Base-by-base conservation (phyloP, 2,888 invertebrate species). In the Ditylenchus weischeri region DNA sequence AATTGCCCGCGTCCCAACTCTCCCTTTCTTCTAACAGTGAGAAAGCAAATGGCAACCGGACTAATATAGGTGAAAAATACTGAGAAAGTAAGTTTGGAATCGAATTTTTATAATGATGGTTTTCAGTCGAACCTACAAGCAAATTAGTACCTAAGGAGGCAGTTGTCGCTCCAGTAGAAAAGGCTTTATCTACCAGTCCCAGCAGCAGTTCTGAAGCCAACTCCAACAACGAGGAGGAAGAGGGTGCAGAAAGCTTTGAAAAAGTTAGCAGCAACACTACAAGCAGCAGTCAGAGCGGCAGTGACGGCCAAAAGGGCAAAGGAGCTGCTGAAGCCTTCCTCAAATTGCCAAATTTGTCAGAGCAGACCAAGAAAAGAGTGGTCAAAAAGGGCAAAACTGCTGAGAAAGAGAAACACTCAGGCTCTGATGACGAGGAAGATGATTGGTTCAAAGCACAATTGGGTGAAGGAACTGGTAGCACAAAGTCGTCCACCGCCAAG, bases 361-460 rank as follows among this genome's bases (percentile, higher is more conserved):
- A 21, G 21, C 54, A 54, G n/a, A 54, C 2, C 29, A 54, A 54
- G n/a, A 54, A 35, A 35, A 54, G 23, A 54, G 57, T 29, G 10
- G 57, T 29, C 18, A 54, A 54, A 18, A 29, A 23, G 57, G 57
- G 29, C 57, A 59, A 38, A 21, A 38, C 1, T 15, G 15, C 59
- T 2, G 59, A 35, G 43, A 11, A 38, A 23, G 48, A 49, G 0
- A 2, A 3, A 23, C 21, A 21, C 13, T 21, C 51, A 23, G 58
- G 15, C 18, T 36, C 29, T 38, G 15, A 23, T 47, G 57, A 35
- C 13, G 36, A 62, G 13, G 64, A 64, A 18, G 64, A 57, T 36
- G 58, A 65, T 18, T 65, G 65, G 65, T 60, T 65, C 48, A 21
- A 48, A 47, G 47, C 43, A 58, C 59, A 65, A 38, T 19, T 65